Conservation (phyloP, 2,797 vertebrate species). For the Trichosurus vulpecula region DNA sequence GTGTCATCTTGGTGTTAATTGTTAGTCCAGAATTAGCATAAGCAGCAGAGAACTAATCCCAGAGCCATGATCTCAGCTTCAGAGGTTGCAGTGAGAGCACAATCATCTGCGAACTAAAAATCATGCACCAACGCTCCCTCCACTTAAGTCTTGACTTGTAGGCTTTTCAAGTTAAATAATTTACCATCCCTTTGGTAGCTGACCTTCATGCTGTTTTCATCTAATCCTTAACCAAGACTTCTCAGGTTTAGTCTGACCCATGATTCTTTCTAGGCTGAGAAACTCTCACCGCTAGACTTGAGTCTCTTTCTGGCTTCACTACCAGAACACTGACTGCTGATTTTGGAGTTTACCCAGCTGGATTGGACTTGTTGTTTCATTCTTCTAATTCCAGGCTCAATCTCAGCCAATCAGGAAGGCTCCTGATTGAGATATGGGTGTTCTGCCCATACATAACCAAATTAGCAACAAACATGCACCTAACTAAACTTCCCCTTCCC, state of each 20-base stretch:
- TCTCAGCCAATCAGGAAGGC: background rate
- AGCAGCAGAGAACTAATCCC: background rate
- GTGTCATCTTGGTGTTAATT: background rate
- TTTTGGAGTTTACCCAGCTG: background rate
- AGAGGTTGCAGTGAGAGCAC: background rate
- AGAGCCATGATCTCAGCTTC: background rate
- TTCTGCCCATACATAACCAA: conserved; percentile 10
- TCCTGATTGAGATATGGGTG: background rate
- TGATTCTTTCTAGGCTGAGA: background rate
- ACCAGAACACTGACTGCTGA: background rate
- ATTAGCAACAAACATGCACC: background rate
- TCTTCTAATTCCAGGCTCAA: background rate
- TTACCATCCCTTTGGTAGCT: background rate
- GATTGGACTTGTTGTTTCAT: background rate
- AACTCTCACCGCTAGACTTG: background rate
- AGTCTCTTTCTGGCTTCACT: background rate
- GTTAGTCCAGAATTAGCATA: background rate
- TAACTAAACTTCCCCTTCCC: background rate
- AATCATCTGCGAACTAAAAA: background rate
- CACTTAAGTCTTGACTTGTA: background rate
- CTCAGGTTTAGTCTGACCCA: background rate
- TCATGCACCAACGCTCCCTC: background rate
- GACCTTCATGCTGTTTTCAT: background rate
- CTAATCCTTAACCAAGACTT: background rate
- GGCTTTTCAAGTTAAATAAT: background rate